A percentile compares a stretch with the other conserved stretches of the same genome.
Conservation (phyloP, 2,888 invertebrate species). For the Athripsodes cinereus region DNA sequence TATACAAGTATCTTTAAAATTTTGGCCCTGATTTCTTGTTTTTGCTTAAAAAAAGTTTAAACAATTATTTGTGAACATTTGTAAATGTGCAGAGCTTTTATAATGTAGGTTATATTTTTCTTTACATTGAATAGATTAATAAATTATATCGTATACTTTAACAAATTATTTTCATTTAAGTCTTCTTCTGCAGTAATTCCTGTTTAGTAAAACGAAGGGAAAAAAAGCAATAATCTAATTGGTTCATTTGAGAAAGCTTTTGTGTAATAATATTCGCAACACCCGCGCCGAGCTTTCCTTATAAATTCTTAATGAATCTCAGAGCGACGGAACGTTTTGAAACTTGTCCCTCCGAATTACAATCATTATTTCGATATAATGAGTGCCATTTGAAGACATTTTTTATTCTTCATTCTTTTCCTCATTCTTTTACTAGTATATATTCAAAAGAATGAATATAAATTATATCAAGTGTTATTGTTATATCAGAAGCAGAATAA, state of each 20-base stretch:
- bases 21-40: no score
- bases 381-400: neutral
- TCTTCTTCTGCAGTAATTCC: no score
- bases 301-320: neutral
- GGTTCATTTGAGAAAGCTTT: neutral
- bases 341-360: neutral
- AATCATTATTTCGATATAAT: neutral
- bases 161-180: no score
- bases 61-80: no score
- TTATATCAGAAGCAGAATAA: neutral
- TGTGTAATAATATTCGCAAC: neutral
- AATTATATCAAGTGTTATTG: neutral
- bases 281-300: neutral
- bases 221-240: neutral
- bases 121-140: no score
- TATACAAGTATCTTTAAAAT: no score
- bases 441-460: conserved; percentile 2
- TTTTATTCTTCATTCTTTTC: neutral
- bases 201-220: no score
- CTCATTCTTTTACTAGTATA: neutral
- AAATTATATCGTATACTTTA: no score
- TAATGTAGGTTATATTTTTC: no score
- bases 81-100: no score
- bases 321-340: neutral
- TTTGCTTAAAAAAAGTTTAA: no score